Base-by-base conservation (phyloP, 2,113 vertebrate species). In the Pygoscelis adeliae region DNA sequence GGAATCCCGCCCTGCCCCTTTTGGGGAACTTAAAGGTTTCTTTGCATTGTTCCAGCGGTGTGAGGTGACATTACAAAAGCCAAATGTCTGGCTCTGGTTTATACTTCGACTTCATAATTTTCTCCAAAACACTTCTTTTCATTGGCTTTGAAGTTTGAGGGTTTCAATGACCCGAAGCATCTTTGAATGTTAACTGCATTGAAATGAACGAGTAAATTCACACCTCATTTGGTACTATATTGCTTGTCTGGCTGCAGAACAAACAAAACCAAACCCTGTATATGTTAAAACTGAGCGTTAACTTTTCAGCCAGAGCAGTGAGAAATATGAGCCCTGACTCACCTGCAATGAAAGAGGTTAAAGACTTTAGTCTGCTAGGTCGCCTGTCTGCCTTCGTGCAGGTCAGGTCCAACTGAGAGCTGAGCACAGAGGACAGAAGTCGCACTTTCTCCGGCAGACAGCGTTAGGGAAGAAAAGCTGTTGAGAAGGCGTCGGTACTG, bases 371-470 rank as follows among this genome's bases (percentile, higher is more conserved):
- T 13, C 73, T n/a, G 15, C 13, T 13, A 0, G 36, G 26, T 65
- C 1, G 26, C 17, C 30, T 70, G 11, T 10, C 42, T 84, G 30
- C 59, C 21, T 65, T 47, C 0, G 1, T 6, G 20, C 0, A 5
- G 30, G 25, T 11, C 13, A 11, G 29, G 18, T 72, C 26, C 85
- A 19, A 13, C n/a, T 2, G 5, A 13, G 58, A 40, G 47, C 49
- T 83, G 63, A 9, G 40, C 2, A 13, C 36, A 3, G 7, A 74
- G 42, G 71, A 46, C 47, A 29, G 40, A 22, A 34, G 13, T 55
- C 16, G 16, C 25, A 1, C 6, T 72, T 83, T 18, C 72, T 89
- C 52, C 0, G 2, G 6, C 2, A 2, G 53, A 3, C 0, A 0
- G 26, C 15, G 38, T 13, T 18, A 34, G 40, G 90, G 74, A 94